These are phyloP conservation scores for Orgyia antiqua DNA, from an alignment of 2,888 invertebrate genomes.

Conservation along the genomic window DNA sequence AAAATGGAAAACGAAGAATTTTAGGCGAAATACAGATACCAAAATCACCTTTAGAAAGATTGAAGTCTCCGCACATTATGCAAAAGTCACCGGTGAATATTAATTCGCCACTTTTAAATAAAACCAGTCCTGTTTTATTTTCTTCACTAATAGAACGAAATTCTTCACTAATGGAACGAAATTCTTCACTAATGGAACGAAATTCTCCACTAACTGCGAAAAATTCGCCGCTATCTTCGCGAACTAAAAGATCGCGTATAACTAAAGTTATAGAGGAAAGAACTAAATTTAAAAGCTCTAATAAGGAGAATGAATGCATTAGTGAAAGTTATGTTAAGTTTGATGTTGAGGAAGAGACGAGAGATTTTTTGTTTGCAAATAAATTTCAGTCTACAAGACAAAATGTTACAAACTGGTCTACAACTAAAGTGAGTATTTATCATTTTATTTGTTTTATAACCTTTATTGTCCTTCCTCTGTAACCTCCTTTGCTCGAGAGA, in stretches of 20 bases:
- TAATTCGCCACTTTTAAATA: constrained; percentile 29
- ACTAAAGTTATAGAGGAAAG: constrained; percentile 57
- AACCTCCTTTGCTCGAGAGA: too few relatives aligned
- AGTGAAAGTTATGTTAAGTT: constrained; percentile 46
- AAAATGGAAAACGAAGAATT: constrained; percentile 47
- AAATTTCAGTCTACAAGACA: constrained; percentile 32
- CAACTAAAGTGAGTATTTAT: constrained; percentile 45
- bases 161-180: constrained; percentile 15
- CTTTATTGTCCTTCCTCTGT: too few relatives aligned
- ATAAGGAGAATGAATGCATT: constrained; percentile 54
- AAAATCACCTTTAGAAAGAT: constrained; percentile 40
- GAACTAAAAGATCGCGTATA: constrained; percentile 42
- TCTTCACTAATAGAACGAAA: constrained; percentile 16
- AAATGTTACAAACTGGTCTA: constrained; percentile 43
- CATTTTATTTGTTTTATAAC: too few relatives aligned
- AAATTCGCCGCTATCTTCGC: constrained; percentile 33
- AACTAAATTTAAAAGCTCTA: constrained; percentile 49
- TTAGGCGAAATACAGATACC: constrained; percentile 44
- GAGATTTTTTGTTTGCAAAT: constrained; percentile 53
- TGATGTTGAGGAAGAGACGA: constrained; percentile 59
- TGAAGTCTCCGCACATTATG: constrained; percentile 31
- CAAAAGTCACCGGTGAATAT: constrained; percentile 25
- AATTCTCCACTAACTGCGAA: constrained; percentile 16
- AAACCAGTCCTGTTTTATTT: constrained; percentile 11
- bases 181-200: constrained; percentile 14